Base-by-base conservation (phyloP, 2,888 invertebrate genomes). In the Crossocerus cetratus region DNA sequence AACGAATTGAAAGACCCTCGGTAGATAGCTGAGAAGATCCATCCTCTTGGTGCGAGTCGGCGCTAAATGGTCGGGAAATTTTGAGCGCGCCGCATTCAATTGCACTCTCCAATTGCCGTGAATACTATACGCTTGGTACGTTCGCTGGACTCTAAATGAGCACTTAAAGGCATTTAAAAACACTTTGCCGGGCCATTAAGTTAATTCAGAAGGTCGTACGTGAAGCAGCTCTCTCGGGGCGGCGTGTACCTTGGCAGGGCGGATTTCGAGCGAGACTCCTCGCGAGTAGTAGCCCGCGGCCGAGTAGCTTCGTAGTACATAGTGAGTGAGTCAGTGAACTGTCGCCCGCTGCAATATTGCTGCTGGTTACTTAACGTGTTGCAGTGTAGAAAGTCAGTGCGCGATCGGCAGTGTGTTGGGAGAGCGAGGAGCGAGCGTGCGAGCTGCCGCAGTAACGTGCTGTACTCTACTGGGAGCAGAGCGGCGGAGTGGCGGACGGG, bases 321-420 rank as follows among this genome's bases (percentile, higher is more conserved):
- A 65, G 55, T 69, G 66, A 74, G 65, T 68, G 72, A 74, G 80
- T 81, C 80, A 80, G 78, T 81, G 81, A 81, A 80, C 81, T 69
- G 74, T 70, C 66, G n/a, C 60, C 59, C 66, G 49, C 23, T 2
- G 66, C 49, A 59, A 65, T 58, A 69, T 69, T 54, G 68, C 64
- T 42, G 61, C 61, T 68, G 45, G 67, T 79, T 82, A 80, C 72
- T 80, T 77, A 77, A 77, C 71, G 80, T 75, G 53, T 72, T 64
- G 70, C 72, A 63, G n/a, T 16, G 71, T 82, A 75, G 74, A 82
- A 78, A 82, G 80, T 82, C 65, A 45, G 57, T 63, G 68, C 32
- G 32, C 32, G 32, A 61, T 68, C 65, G 65, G 54, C 68, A 64
- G 42, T 56, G 22, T 23, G 14, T 4, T 49, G 32, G 32, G 32